Base-by-base conservation (phyloP, 2,888 invertebrate genomes). In the Polylopha cassiicola region DNA sequence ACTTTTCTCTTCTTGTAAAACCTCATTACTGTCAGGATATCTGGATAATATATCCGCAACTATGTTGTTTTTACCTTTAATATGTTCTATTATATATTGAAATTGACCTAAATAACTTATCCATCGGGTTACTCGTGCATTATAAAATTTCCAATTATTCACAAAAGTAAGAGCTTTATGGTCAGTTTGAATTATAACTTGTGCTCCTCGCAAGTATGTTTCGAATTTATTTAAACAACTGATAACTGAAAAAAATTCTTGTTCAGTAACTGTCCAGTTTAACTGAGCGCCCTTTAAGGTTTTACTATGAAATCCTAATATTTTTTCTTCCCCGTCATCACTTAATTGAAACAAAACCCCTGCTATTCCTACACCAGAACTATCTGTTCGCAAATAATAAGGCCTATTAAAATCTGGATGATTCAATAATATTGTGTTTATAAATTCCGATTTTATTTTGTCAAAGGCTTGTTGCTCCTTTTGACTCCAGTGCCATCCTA, bases 41-140 rank as follows among this genome's bases (percentile, higher is more conserved):
- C 65, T 23, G 6, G 56, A 56, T 6, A 63, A 43, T 10, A 53
- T 46, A 43, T 65, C 57, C 0, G 55, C 56, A 2, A 51, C 50
- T 0, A 53, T 22, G 33, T 61, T 61, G 0, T 59, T 51, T 1
- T 7, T 22, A 0, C 60, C 62, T 3, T 30, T 39, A 37, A 55
- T 47, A 36, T 63, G 43, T 11, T 42, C 36, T 0, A 61, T 17
- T 0, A 7, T 26, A 27, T 52, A 61, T 23, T 43, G 27, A 37
- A 50, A 65, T 30, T 57, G 53, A 14, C 59, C 54, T 3, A 61
- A 24, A 6, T 42, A 41, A 0, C 55, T 14, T 8, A 47, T 41
- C 61, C 62, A 65, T 1, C 56, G 30, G 2, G 45, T 47, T 1
- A 65, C 21, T 1, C 61, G 39, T 0, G 50, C 38, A 9, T 39